These are phyloP conservation scores for Harpagus bidentatus DNA, from an alignment of 2,113 vertebrate species.

Conservation along the genomic window DNA sequence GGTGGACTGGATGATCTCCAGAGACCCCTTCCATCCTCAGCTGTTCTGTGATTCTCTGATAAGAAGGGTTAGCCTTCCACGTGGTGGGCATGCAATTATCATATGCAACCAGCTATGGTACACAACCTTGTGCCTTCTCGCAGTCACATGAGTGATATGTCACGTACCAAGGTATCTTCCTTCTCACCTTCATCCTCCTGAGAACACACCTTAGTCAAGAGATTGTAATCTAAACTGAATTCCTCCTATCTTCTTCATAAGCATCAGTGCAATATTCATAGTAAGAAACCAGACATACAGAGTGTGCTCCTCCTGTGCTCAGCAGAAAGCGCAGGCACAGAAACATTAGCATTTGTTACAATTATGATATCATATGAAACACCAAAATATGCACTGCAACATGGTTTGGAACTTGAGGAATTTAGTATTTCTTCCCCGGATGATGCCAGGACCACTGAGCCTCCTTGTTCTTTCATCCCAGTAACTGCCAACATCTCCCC, in stretches of 20 bases:
- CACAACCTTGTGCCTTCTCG: not conserved
- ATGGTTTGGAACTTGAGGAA: not conserved
- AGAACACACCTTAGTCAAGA: not conserved
- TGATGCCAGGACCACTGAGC: not conserved
- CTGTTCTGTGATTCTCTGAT: not conserved
- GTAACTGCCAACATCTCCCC: not conserved
- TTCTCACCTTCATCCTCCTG: not conserved
- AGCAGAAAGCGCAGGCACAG: not conserved
- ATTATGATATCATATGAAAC: not conserved
- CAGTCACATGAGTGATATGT: not conserved
- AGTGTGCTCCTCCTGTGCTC: not conserved
- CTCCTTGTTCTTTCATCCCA: not conserved
- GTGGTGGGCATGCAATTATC: not conserved
- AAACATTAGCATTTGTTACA: not conserved
- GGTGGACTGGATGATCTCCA: not conserved
- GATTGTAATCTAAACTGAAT: not conserved
- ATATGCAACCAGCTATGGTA: not conserved
- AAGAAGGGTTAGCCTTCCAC: not conserved
- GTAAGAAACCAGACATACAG: not conserved
- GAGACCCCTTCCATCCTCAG: not conserved
- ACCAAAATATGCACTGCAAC: not conserved
- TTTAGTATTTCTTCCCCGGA: not conserved
- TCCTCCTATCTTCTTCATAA: not conserved
- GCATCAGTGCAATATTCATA: not conserved
- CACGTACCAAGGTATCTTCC: not conserved